phyloP scores from a whole-genome alignment of 2,888 invertebrate species.

The Drosophila seclusa region DNA sequence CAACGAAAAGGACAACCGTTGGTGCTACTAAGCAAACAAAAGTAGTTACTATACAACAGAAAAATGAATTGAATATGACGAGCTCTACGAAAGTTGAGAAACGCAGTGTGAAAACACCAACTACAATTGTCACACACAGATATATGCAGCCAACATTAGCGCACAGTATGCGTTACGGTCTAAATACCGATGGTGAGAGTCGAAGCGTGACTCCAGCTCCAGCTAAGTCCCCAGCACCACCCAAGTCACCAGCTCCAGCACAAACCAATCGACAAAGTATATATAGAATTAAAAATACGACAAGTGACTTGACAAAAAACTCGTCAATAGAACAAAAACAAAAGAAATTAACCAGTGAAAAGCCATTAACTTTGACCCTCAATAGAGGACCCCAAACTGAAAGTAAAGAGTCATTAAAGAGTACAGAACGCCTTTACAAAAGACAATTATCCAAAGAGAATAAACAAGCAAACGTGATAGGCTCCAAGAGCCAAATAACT shows the following conservation, averaged over 20 bases:
- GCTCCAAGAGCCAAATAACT: constrained; percentile 75
- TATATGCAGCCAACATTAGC: constrained; percentile 88
- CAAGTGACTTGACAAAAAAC: constrained; percentile 66
- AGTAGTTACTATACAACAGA: constrained; percentile 24
- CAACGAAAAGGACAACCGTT: constrained; percentile 14
- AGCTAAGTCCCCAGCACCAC: constrained; percentile 69
- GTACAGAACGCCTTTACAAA: constrained; percentile 63
- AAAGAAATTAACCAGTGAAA: constrained; percentile 48
- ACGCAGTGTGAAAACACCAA: constrained; percentile 62
- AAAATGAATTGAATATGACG: constrained; percentile 40
- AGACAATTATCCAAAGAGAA: constrained; percentile 72
- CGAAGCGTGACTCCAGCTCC: constrained; percentile 61
- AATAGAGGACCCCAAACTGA: constrained; percentile 61
- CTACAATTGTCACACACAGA: constrained; percentile 82
- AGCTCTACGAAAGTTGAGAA: constrained; percentile 20
- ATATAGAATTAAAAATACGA: constrained; percentile 49
- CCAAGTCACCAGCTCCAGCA: constrained; percentile 69
- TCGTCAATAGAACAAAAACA: constrained; percentile 52
- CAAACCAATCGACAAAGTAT: constrained; percentile 39
- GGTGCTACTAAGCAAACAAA: constrained; percentile 47
- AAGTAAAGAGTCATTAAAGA: constrained; percentile 71
- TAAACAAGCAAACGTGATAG: constrained; percentile 73
- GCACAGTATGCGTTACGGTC: constrained; percentile 86
- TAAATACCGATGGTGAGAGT: constrained; percentile 55
- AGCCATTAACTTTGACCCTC: constrained; percentile 30